A percentile compares a stretch with the other conserved stretches of the same genome.
These are phyloP conservation scores for Cosmopolites sordidus DNA, from an alignment of 2,888 invertebrate genomes.

Conservation along the genomic window DNA sequence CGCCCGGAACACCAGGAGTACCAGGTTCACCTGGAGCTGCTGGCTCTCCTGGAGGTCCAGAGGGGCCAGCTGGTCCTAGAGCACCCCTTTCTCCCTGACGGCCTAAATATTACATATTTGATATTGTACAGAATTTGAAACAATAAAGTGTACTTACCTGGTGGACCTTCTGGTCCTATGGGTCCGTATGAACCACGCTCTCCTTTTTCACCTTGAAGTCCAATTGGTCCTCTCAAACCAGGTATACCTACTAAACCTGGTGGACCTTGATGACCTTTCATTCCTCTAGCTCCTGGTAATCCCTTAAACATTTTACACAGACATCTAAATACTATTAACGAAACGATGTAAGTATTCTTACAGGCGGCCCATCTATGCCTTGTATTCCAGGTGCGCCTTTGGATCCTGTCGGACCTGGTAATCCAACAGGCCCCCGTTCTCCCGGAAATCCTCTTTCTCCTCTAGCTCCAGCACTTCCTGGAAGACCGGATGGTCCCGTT, in stretches of 20 bases:
- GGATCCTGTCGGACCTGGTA: slow-evolving; percentile 60
- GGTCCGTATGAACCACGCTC: slow-evolving; percentile 67
- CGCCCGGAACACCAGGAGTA: slow-evolving; percentile 65
- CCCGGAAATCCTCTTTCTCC: slow-evolving; percentile 71
- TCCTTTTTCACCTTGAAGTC: slow-evolving; percentile 69
- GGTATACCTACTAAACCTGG: slow-evolving; percentile 69
- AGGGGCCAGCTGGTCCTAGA: slow-evolving; percentile 69
- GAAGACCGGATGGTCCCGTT: slow-evolving; percentile 58
- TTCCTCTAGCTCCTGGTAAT: slow-evolving; percentile 61
- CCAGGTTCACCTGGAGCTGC: slow-evolving; percentile 78
- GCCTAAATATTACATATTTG: slow-evolving; percentile 7
- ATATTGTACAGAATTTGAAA: background rate
- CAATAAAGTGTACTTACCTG: slow-evolving; percentile 50
- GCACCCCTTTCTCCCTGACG: slow-evolving; percentile 64
- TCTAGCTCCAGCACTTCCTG: slow-evolving; percentile 54
- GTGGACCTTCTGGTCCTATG: slow-evolving; percentile 71
- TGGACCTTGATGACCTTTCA: slow-evolving; percentile 67
- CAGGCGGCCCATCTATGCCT: slow-evolving; percentile 66
- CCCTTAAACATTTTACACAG: slow-evolving; percentile 51
- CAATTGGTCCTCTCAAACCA: slow-evolving; percentile 63
- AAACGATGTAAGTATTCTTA: slow-evolving; percentile 49
- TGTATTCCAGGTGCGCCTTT: slow-evolving; percentile 64
- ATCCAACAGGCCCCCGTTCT: slow-evolving; percentile 67
- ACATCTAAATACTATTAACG: background rate
- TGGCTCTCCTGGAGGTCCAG: slow-evolving; percentile 75